A percentile compares a stretch with the other conserved stretches of the same genome.
phyloP scores from a whole-genome alignment of 2,797 vertebrate species.

The Acridotheres tristis region DNA sequence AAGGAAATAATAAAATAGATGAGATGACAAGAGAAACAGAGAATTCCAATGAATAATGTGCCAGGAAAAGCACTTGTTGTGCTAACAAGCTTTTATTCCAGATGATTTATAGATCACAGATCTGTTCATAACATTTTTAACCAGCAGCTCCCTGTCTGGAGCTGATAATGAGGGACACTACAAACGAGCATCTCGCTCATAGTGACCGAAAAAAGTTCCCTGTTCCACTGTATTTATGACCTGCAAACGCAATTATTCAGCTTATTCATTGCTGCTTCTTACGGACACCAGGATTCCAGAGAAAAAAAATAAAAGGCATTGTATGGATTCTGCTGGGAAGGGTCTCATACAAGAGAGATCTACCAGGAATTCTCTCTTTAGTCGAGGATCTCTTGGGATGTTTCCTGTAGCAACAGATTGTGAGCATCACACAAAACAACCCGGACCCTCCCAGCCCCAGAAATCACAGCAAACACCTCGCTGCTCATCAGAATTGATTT shows the following conservation, averaged over 20 bases:
- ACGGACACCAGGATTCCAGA: neutral
- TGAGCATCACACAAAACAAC: neutral
- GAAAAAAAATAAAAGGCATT: neutral
- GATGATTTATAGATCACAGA: neutral
- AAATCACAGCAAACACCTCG: rapidly evolving
- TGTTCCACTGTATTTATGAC: neutral
- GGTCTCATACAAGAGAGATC: neutral
- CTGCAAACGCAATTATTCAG: neutral
- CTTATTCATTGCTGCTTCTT: neutral
- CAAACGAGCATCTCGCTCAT: neutral
- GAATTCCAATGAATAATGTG: neutral
- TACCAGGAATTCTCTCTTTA: neutral
- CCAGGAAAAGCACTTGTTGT: neutral
- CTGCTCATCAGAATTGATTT: rapidly evolving
- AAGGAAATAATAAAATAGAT: neutral
- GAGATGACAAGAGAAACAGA: neutral
- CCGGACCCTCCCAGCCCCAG: rapidly evolving
- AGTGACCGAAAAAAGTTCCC: neutral
- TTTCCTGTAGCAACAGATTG: neutral
- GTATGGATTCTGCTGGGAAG: neutral
- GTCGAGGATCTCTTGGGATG: neutral
- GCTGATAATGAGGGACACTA: neutral
- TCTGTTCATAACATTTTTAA: constrained; percentile 5
- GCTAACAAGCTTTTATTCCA: constrained; percentile 5
- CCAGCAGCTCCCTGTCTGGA: neutral